Evolutionary conservation across 2,113 vertebrate genomes (phyloP).

Genomic region (Cervus canadensis): DNA sequence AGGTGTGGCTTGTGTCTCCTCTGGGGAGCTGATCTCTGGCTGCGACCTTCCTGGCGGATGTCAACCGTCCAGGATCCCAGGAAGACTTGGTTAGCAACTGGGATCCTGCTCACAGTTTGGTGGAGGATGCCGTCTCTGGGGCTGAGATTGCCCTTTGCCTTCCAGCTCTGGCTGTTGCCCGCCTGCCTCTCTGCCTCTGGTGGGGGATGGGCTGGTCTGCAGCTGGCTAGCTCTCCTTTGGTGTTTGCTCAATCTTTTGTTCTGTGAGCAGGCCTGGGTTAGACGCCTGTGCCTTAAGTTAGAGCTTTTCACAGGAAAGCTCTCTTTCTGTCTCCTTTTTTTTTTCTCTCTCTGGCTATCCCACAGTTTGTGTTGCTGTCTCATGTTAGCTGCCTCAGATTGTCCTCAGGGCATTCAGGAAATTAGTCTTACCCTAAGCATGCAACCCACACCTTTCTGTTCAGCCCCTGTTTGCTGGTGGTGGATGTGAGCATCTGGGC

Average conservation of each 20-base stretch:
- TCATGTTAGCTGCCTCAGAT: neutral
- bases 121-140: neutral
- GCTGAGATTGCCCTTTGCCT: neutral
- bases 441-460: neutral
- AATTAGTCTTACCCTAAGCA: neutral
- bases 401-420: neutral
- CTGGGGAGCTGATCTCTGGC: neutral
- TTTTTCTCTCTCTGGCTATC: neutral
- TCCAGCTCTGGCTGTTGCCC: neutral
- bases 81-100: neutral
- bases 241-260: neutral
- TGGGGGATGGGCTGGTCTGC: fast-evolving
- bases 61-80: neutral
- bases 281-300: neutral
- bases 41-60: neutral
- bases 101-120: neutral
- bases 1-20: neutral
- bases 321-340: neutral
- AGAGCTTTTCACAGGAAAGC: neutral
- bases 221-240: neutral
- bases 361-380: neutral
- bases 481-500: neutral
- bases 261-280: neutral
- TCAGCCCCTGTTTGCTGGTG: fast-evolving
- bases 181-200: neutral